These are phyloP conservation scores for Leptinotarsa undecemlineata DNA, from an alignment of 1,140 invertebrate species.

Conservation along the genomic window DNA sequence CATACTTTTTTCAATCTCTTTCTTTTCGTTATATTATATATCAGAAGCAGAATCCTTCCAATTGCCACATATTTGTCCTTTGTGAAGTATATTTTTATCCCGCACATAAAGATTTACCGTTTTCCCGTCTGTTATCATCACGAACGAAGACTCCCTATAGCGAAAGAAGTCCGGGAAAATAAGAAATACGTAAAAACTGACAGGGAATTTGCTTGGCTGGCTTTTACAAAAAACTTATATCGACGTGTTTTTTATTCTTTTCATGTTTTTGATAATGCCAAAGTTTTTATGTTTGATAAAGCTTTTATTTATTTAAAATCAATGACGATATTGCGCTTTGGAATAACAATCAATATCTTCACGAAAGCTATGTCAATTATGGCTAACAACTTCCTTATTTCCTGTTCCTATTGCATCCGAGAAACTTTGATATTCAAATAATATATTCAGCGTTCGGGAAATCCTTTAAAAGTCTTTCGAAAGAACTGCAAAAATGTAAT, in stretches of 20 bases:
- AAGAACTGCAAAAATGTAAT: no score
- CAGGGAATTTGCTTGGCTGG: conserved; percentile 23
- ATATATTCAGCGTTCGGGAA: no score
- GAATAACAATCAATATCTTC: no score
- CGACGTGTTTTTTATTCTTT: conserved; percentile 4
- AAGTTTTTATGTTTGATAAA: neutral
- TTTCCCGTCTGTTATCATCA: conserved; percentile 21
- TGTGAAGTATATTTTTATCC: conserved; percentile 11
- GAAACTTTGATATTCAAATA: no score
- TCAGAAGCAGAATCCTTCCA: conserved; percentile 7
- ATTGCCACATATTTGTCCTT: conserved; percentile 27
- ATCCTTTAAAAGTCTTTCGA: no score
- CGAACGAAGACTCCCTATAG: conserved; percentile 8
- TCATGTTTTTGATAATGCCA: neutral
- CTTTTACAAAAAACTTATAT: conserved; percentile 19
- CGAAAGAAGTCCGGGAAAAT: conserved; percentile 14
- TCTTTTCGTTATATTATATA: neutral
- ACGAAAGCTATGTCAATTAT: no score
- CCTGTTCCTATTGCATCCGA: no score
- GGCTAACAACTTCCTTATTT: no score
- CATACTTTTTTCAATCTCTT: neutral
- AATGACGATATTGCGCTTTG: neutral
- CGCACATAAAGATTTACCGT: conserved; percentile 16
- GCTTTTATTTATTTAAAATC: neutral
- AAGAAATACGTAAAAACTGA: conserved; percentile 10